Evolutionary conservation across 2,888 invertebrate species (phyloP).

Genomic region (Ochropleura plecta): DNA sequence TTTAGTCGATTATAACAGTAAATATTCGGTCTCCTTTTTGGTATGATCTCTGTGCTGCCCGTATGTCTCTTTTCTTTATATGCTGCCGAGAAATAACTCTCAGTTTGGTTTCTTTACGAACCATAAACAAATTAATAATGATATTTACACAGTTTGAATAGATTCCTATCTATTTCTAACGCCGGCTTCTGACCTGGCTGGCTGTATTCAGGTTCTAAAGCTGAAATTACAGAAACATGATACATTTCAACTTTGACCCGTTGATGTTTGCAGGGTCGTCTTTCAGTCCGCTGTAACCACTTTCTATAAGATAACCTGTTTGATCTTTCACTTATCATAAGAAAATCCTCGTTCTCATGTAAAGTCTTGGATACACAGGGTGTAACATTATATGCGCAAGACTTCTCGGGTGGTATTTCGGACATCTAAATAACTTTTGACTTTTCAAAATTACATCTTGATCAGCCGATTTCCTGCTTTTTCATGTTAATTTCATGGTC

Average conservation of each 20-base stretch:
- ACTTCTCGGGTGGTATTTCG: no score
- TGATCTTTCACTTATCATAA: not conserved
- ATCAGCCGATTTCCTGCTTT: no score
- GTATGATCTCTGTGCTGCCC: no score
- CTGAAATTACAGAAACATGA: constrained; percentile 13
- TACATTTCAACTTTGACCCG: constrained; percentile 26
- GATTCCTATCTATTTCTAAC: constrained; percentile 12
- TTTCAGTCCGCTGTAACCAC: constrained; percentile 14
- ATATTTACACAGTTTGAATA: constrained; percentile 19
- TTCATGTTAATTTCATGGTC: no score
- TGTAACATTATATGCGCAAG: no score
- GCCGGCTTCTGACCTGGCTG: not conserved
- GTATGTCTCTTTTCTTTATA: no score
- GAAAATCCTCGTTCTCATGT: not conserved
- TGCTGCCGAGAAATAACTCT: no score
- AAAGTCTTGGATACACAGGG: not conserved
- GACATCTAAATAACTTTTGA: no score
- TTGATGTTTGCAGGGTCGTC: not conserved
- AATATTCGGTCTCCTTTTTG: no score
- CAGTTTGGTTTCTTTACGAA: no score
- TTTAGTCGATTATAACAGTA: no score
- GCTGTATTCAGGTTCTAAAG: constrained; percentile 15
- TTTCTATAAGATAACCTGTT: constrained; percentile 15
- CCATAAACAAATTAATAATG: constrained; percentile 1
- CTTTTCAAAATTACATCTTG: no score